These are phyloP conservation scores for Panthera uncia DNA, from an alignment of 2,113 vertebrate genomes.

Conservation along the genomic window DNA sequence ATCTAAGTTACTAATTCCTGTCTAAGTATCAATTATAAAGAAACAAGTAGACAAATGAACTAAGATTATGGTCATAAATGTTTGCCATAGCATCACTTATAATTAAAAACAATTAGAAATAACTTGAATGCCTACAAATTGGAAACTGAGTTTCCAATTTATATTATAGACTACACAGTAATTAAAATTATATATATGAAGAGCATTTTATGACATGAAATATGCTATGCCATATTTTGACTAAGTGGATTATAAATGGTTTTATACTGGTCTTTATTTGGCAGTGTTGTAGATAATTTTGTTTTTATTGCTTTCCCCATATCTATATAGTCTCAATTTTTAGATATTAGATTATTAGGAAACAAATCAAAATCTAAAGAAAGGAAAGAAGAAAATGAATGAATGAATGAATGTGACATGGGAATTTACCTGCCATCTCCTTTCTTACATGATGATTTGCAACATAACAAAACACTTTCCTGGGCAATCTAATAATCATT, in stretches of 20 bases:
- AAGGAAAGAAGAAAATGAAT: not conserved
- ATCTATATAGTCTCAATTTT: not conserved
- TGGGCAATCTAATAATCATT: not conserved
- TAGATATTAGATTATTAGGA: not conserved
- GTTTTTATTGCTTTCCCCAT: not conserved
- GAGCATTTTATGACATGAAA: not conserved
- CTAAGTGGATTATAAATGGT: not conserved
- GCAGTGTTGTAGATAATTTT: not conserved
- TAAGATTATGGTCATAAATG: not conserved
- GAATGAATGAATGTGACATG: not conserved
- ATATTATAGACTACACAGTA: not conserved
- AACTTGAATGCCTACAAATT: not conserved
- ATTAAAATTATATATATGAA: not conserved
- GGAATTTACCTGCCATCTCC: not conserved
- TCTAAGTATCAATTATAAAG: not conserved
- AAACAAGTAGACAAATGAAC: not conserved
- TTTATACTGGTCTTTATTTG: not conserved
- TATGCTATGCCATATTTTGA: not conserved
- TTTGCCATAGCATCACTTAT: not conserved
- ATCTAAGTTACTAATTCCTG: not conserved
- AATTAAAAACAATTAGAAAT: not conserved
- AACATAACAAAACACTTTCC: not conserved
- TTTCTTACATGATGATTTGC: slow-evolving; percentile 15
- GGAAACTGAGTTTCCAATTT: not conserved
- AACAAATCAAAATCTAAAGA: not conserved